phyloP scores from a whole-genome alignment of 2,888 invertebrate genomes.

The Agriopis aurantiaria region DNA sequence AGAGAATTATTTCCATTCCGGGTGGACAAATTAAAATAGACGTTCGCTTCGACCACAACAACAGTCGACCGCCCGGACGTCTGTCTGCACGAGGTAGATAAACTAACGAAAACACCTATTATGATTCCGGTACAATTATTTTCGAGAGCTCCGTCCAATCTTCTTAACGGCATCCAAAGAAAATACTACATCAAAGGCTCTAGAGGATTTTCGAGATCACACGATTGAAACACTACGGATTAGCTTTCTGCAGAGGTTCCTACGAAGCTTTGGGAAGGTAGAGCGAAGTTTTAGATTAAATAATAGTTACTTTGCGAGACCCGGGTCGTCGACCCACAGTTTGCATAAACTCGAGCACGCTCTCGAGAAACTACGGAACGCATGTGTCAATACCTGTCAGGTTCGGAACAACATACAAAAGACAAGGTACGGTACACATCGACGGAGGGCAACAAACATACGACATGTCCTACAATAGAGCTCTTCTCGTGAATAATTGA shows the following conservation, averaged over 20 bases:
- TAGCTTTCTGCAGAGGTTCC: conserved; percentile 24
- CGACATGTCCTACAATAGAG: conserved; percentile 62
- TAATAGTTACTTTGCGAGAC: conserved; percentile 10
- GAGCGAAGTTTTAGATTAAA: conserved; percentile 2
- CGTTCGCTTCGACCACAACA: conserved; percentile 46
- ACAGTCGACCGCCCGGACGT: conserved; percentile 3
- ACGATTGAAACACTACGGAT: conserved; percentile 20
- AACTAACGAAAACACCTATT: conserved; percentile 22
- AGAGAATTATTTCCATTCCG: conserved; percentile 65
- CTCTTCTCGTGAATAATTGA: conserved; percentile 75
- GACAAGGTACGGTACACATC: conserved; percentile 53
- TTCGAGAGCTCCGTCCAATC: conserved; percentile 15
- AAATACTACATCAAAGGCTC: conserved; percentile 26
- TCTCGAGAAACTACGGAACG: conserved; percentile 42
- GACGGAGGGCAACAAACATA: conserved; percentile 55
- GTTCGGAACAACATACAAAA: conserved; percentile 50
- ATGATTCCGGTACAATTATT: conserved; percentile 23
- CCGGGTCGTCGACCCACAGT: conserved; percentile 39
- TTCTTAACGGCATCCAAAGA: conserved; percentile 19
- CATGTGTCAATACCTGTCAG: conserved; percentile 52
- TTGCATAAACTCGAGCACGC: conserved; percentile 40
- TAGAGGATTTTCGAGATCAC: conserved; percentile 20
- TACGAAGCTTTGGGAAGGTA: conserved; percentile 17
- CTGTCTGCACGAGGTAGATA: conserved; percentile 24
- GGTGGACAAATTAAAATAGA: conserved; percentile 64